Conservation (phyloP, 2,888 invertebrate genomes). For the Mythimna vitellina region DNA sequence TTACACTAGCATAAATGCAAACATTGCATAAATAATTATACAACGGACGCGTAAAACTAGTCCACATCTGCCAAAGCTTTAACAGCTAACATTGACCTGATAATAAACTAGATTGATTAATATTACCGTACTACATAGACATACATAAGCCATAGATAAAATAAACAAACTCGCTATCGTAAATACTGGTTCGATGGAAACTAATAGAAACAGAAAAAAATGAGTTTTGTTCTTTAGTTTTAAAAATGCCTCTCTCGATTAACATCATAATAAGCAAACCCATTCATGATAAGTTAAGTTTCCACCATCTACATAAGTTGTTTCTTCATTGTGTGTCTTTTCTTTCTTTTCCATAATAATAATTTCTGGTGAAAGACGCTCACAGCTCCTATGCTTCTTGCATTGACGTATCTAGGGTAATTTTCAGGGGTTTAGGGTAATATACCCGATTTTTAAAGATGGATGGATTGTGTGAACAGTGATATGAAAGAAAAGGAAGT, state of each 20-base stretch:
- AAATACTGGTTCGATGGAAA: conserved; percentile 12
- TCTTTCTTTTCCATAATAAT: no score
- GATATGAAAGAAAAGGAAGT: no score
- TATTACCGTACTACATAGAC: conserved; percentile 16
- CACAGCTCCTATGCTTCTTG: not conserved
- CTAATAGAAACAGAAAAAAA: not conserved
- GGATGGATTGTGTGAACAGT: no score
- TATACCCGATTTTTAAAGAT: no score
- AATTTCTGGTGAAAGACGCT: no score
- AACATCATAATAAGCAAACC: no score
- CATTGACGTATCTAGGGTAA: no score
- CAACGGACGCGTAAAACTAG: conserved; percentile 8
- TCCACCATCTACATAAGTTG: no score
- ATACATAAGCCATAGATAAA: conserved; percentile 6
- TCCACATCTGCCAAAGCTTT: conserved; percentile 23
- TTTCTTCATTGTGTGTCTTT: no score
- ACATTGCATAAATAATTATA: conserved; percentile 15
- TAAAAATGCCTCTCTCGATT: not conserved
- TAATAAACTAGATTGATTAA: conserved; percentile 42
- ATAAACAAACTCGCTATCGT: conserved; percentile 16
- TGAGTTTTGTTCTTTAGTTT: not conserved
- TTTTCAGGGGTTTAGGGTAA: no score
- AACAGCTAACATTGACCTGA: conserved; percentile 45
- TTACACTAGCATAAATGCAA: conserved; percentile 1
- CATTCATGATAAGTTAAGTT: no score